Conservation (phyloP, 2,797 vertebrate genomes). For the Lindbergichthys nudifrons region DNA sequence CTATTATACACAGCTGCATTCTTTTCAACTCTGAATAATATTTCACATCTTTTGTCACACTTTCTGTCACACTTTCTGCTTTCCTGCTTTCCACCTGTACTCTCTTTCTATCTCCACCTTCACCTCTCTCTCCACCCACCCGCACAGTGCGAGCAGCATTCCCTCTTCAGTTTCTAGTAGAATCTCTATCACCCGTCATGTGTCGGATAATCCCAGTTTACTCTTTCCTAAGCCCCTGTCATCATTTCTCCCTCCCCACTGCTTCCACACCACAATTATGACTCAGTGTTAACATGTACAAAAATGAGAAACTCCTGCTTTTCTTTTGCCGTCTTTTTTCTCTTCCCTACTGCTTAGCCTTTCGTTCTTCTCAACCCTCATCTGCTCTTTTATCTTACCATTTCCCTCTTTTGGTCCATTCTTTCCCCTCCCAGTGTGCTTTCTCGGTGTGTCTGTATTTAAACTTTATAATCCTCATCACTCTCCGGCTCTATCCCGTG, state of each 20-base stretch:
- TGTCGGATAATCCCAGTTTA: constrained; percentile 80
- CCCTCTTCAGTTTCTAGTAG: constrained; percentile 50
- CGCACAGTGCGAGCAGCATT: constrained; percentile 43
- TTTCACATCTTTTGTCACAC: constrained; percentile 67
- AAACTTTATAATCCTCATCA: constrained; percentile 84
- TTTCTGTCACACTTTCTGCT: constrained; percentile 57
- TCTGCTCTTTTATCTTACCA: constrained; percentile 43
- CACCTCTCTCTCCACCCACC: constrained; percentile 36
- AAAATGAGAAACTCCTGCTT: constrained; percentile 50
- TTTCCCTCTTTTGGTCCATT: constrained; percentile 46
- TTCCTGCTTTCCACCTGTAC: constrained; percentile 62
- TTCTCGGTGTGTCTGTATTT: constrained; percentile 74
- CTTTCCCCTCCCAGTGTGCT: constrained; percentile 52
- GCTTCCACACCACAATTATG: constrained; percentile 65
- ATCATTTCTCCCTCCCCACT: constrained; percentile 50
- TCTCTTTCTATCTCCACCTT: constrained; percentile 34
- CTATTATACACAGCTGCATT: constrained; percentile 24
- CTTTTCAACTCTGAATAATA: constrained; percentile 54
- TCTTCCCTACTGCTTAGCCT: constrained; percentile 29
- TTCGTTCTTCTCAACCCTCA: constrained; percentile 27
- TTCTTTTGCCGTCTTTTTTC: constrained; percentile 28
- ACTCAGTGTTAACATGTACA: constrained; percentile 54
- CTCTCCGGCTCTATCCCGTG: constrained; percentile 74
- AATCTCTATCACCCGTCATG: constrained; percentile 67
- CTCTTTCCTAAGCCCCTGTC: constrained; percentile 75